Evolutionary conservation across 2,797 vertebrate species (phyloP), one percentile per base, ranked within the genome.

Genomic region (Helostoma temminkii): DNA sequence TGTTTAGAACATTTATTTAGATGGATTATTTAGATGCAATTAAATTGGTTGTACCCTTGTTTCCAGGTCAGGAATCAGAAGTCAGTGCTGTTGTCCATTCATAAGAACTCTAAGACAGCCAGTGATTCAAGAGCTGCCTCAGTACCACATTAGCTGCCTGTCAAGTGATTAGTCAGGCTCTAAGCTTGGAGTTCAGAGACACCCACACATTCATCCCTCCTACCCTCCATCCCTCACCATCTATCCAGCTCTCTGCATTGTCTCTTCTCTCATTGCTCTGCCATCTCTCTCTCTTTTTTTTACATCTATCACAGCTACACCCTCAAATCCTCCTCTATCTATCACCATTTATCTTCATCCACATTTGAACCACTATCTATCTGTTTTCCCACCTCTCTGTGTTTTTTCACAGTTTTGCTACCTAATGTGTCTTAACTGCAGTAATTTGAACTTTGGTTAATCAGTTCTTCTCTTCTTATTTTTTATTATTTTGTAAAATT

Each of bases 131-230:
- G 74, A 78, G 78, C 71, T 78, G 70, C 62, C 61, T 80, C 74
- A 74, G 76, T 74, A 68, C 18, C 56, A 52, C 58, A 66, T 80
- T 66, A 80, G 50, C 71, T 42, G 62, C 74, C 64, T 61, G 62
- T 88, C 74, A 60, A 82, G 78, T 58, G 54, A 87, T 83, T 82
- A 82, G 82, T 86, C 72, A 65, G 66, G 30, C 41, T 66, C 54
- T 64, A 53, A 78, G 76, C 48, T 43, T 57, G 55, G 75, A 80
- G 43, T 69, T 77, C 59, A 81, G 52, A 80, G 85, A 76, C 65
- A 54, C 52, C 55, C 73, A 71, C 56, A 72, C 36, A 37, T 73
- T 56, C 78, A 76, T 72, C 67, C 50, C 21, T 43, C 18, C 30
- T 9, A 18, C 71, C 39, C 32, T 52, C 65, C 63, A 69, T 77